Percentiles rank a stretch among this genome's conserved stretches.
phyloP scores from a whole-genome alignment of 2,797 vertebrate species.

The Mus spretus region DNA sequence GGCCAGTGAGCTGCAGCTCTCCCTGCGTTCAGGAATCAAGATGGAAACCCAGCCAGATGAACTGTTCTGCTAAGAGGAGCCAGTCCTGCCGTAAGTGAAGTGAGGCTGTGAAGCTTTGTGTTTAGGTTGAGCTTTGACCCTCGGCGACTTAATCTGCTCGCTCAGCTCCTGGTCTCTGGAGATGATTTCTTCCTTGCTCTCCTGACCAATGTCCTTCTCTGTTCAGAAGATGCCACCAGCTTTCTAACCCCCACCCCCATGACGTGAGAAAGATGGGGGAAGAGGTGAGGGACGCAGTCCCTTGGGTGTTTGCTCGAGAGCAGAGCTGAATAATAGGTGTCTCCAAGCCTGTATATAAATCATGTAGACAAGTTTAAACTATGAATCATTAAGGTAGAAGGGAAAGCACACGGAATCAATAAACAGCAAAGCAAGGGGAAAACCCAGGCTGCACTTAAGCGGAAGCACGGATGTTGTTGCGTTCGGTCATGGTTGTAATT shows the following conservation, averaged over 20 bases:
- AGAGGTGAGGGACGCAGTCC: neutral
- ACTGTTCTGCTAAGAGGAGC: neutral
- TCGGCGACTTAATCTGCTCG: neutral
- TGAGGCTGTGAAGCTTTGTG: neutral
- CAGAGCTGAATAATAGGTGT: conserved; percentile 14
- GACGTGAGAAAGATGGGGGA: neutral
- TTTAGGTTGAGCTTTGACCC: neutral
- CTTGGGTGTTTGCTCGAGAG: neutral
- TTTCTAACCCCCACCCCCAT: neutral
- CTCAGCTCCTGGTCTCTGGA: neutral
- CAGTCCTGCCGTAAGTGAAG: too few relatives aligned
- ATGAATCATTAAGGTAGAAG: conserved; percentile 57
- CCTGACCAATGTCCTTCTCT: neutral
- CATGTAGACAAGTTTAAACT: conserved; percentile 70
- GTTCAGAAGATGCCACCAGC: neutral
- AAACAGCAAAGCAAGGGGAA: conserved; percentile 4
- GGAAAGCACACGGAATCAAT: neutral
- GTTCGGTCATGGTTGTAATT: neutral
- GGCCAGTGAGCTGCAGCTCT: neutral
- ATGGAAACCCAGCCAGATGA: fast-evolving
- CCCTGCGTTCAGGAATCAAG: neutral
- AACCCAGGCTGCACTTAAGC: neutral
- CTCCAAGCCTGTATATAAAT: conserved; percentile 57
- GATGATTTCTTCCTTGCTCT: neutral
- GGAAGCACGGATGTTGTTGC: neutral